Conservation (phyloP, 2,888 invertebrate genomes). For the Pseudoips prasinana region DNA sequence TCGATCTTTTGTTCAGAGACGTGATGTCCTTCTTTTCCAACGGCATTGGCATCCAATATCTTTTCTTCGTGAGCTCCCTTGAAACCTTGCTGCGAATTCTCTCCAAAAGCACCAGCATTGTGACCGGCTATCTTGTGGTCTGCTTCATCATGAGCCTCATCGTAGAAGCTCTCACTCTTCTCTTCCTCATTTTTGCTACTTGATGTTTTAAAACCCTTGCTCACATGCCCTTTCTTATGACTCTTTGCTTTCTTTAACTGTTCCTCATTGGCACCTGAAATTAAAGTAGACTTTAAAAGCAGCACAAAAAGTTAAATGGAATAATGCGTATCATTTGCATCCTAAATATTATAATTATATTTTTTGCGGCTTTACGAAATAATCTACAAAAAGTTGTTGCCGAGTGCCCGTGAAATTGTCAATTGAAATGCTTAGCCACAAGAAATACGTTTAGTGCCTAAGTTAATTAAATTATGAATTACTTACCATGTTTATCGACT, state of each 20-base stretch:
- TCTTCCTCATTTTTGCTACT: conserved; percentile 86
- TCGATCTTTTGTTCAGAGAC: conserved; percentile 79
- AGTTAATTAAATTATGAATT: neutral
- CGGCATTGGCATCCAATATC: conserved; percentile 78
- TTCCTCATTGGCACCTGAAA: conserved; percentile 76
- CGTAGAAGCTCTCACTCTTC: conserved; percentile 84
- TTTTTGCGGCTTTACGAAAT: conserved; percentile 4
- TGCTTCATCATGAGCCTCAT: conserved; percentile 84
- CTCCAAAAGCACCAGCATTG: conserved; percentile 81
- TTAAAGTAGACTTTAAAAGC: neutral
- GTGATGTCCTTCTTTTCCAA: conserved; percentile 83
- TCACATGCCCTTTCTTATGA: conserved; percentile 84
- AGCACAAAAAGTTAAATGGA: conserved; percentile 10
- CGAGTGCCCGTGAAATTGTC: conserved; percentile 28
- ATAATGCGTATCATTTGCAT: conserved; percentile 12
- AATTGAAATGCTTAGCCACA: conserved; percentile 17
- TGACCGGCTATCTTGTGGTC: conserved; percentile 81
- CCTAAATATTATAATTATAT: neutral
- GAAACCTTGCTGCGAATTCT: conserved; percentile 79
- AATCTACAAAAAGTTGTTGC: conserved; percentile 21
- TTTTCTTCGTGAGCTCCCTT: conserved; percentile 84
- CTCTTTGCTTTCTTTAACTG: conserved; percentile 80
- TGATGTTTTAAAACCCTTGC: conserved; percentile 85
- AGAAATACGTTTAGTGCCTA: conserved; percentile 17
- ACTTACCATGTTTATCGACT: conserved; percentile 79